Base-by-base conservation (phyloP, 1,140 invertebrate genomes). In the Nasonia longicornis region DNA sequence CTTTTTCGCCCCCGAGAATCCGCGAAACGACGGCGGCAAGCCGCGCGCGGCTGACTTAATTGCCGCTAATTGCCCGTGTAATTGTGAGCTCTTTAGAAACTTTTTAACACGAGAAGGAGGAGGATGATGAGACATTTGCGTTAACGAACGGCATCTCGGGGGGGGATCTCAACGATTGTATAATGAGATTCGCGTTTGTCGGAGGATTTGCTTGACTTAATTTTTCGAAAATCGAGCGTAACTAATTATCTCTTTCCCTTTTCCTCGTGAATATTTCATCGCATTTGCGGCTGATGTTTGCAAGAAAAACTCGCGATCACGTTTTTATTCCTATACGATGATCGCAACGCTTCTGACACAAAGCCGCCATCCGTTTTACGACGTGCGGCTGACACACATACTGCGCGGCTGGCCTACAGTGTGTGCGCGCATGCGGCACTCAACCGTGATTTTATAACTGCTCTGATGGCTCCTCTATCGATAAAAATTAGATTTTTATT, bases 361-460 rank as follows among this genome's bases (percentile, higher is more conserved):
- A 72, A 45, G 72, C 48, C 45, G 48, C 26, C 48, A 22, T 58
- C 26, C 11, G 16, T 45, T 74, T 74, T 31, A 74, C 38, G 12
- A 31, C 20, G 29, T 35, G 26, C 26, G 7, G 31, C 31, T 74
- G 72, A 74, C 72, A 74, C 72, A 31, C 16, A 74, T 48, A 42
- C 38, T 70, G n/a, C 26, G 26, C 10, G 11, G 20, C 12, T 35
- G 38, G 4, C 31, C 0, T 29, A 35, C 29, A 66, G 4, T 29
- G n/a, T 20, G 35, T 73, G 14, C 31, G 14, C 31, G 20, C 22
- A 26, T 26, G 26, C 26, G 42, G 38, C 63, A 77, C 35, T 67
- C 42, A 67, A 82, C 83, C 80, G 80, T 84, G 83, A 85, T 84
- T 82, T 81, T 79, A 79, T 80, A 83, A 84, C 79, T 3, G 80